phyloP scores from a whole-genome alignment of 2,113 vertebrate species.

The Phycodurus eques region DNA sequence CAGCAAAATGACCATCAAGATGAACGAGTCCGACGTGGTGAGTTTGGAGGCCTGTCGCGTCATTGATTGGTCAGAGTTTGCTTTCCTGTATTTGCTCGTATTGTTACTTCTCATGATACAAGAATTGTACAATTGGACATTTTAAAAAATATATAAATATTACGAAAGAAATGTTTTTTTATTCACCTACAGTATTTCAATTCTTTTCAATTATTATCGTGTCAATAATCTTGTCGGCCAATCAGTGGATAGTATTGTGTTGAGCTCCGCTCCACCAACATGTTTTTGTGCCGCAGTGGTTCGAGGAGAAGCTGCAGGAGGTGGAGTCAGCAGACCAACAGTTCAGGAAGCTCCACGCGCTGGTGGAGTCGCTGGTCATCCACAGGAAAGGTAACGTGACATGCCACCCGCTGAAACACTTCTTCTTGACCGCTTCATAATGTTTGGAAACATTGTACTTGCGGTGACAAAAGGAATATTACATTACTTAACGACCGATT shows the following conservation, averaged over 20 bases:
- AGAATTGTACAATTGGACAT: neutral
- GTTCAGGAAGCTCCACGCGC: constrained; percentile 84
- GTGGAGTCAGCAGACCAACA: constrained; percentile 93
- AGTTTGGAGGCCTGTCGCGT: constrained; percentile 50
- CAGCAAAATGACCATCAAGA: constrained; percentile 99
- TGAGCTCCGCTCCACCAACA: neutral
- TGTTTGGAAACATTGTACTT: neutral
- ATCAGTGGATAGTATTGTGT: neutral
- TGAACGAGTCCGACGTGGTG: constrained; percentile 95
- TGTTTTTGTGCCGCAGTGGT: constrained; percentile 80
- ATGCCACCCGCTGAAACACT: neutral
- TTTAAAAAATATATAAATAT: too few relatives aligned
- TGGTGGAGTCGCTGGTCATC: constrained; percentile 86
- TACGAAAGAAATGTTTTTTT: too few relatives aligned
- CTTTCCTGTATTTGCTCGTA: too few relatives aligned
- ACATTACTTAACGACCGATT: too few relatives aligned
- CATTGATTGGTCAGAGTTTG: too few relatives aligned
- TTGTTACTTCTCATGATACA: too few relatives aligned
- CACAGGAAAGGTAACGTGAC: constrained; percentile 86
- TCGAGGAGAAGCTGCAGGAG: constrained; percentile 97
- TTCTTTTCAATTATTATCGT: too few relatives aligned
- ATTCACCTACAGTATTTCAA: too few relatives aligned
- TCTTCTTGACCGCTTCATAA: neutral
- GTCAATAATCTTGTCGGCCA: neutral
- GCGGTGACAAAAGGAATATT: too few relatives aligned